Conservation (phyloP, 2,888 invertebrate species). For the Drosophila diplacantha region DNA sequence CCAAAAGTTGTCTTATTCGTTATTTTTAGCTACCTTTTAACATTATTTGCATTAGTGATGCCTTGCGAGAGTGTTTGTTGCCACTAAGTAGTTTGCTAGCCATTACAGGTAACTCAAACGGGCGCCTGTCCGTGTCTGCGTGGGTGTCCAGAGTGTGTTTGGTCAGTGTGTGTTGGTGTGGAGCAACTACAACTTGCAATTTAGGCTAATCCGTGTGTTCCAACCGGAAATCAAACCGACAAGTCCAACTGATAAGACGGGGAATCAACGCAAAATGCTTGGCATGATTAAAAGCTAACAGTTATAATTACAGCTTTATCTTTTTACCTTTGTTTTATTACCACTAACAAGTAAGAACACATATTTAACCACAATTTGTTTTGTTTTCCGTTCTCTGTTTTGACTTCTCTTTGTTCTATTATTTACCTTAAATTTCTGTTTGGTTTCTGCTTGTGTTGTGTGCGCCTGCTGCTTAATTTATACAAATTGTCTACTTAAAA, state of each 20-base stretch:
- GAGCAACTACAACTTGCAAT: slow-evolving; percentile 24
- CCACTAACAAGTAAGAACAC: slow-evolving; percentile 74
- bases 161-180: neutral
- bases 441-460: slow-evolving; percentile 31
- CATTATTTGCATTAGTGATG: slow-evolving; percentile 34
- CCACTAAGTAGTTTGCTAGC: slow-evolving; percentile 26
- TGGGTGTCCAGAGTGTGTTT: slow-evolving; percentile 4
- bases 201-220: slow-evolving; percentile 19
- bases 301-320: slow-evolving; percentile 39
- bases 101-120: slow-evolving; percentile 26
- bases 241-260: slow-evolving; percentile 6
- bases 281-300: slow-evolving; percentile 67
- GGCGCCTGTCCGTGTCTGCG: neutral
- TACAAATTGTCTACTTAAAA: slow-evolving; percentile 71
- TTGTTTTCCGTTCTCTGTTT: slow-evolving; percentile 35
- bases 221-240: slow-evolving; percentile 11
- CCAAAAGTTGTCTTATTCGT: slow-evolving; percentile 36
- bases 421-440: slow-evolving; percentile 21
- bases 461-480: slow-evolving; percentile 52
- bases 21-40: slow-evolving; percentile 46
- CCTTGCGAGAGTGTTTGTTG: slow-evolving; percentile 22
- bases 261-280: slow-evolving; percentile 60
- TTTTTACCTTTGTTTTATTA: slow-evolving; percentile 56
- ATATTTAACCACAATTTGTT: slow-evolving; percentile 72
- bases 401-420: slow-evolving; percentile 15